Base-by-base conservation (phyloP, 2,113 vertebrate genomes). In the Rhinolophus ferrumequinum region DNA sequence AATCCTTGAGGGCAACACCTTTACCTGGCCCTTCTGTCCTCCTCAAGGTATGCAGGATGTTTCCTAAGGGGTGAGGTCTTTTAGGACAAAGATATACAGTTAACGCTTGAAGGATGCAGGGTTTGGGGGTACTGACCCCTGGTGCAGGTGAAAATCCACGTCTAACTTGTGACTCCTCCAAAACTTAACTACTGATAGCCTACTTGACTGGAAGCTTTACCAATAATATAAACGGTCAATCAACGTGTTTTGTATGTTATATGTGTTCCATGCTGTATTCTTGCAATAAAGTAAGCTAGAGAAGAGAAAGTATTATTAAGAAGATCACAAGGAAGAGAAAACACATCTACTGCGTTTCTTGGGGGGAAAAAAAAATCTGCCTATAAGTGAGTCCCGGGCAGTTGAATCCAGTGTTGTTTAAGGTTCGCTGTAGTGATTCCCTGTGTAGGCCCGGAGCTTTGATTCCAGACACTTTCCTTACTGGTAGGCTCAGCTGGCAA, bases 21-120 rank as follows among this genome's bases (percentile, higher is more conserved):
- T 11, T 52, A 28, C 24, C 7, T 24, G 56, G 35, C 0, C 52
- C 28, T n/a, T 35, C 62, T 19, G 38, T 28, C 4, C 54, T 0
- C 0, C 70, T 85, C 44, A 52, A 69, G 50, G 35, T 30, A 41
- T 1, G 26, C 3, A 26, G 33, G 30, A 44, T 67, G 33, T 50
- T 54, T 35, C 83, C 28, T 38, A 50, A 56, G 86, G 47, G 10
- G 6, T 19, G 44, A 73, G 47, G 58, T 24, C 44, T 72, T 66
- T 47, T 33, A 9, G 30, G 33, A 44, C 33, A 79, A 83, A 93
- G 11, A 26, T 18, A 62, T 1, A 30, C 35, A 44, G 38, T 19
- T 60, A 8, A 30, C 1, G 28, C 79, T 62, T 3, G 26, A 82
- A 62, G 5, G 30, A 30, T 30, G 38, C 18, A 5, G 35, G 77